Evolutionary conservation across 1,140 invertebrate genomes (phyloP).

Genomic region (Zaprionus gabonicus): DNA sequence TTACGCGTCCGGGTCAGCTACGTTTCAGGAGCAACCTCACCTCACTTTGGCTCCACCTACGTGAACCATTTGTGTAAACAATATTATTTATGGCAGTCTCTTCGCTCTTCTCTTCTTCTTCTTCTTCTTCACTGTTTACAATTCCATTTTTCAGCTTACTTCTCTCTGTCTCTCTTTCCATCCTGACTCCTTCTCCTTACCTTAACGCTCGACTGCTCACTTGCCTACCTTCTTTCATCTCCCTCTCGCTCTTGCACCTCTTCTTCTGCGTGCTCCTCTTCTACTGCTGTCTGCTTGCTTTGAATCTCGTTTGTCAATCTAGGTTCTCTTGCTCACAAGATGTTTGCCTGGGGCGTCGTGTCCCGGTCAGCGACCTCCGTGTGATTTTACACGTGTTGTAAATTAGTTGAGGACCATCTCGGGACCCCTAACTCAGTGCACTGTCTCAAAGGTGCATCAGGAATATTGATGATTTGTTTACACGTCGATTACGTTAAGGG

Average conservation of each 20-base stretch:
- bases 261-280: conserved; percentile 28
- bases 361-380: conserved; percentile 71
- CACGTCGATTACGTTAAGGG: conserved; percentile 22
- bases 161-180: conserved; percentile 21
- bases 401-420: conserved; percentile 74
- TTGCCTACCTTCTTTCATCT: conserved; percentile 37
- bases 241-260: conserved; percentile 10
- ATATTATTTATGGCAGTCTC: conserved; percentile 70
- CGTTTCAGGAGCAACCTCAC: conserved; percentile 57
- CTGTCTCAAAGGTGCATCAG: background rate
- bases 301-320: conserved; percentile 82
- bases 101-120: conserved; percentile 2
- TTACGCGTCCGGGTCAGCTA: conserved; percentile 40
- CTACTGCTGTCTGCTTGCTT: conserved; percentile 58
- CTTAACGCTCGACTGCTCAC: conserved; percentile 68
- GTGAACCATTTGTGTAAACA: conserved; percentile 81
- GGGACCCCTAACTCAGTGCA: background rate
- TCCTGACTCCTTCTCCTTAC: conserved; percentile 67
- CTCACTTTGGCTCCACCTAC: conserved; percentile 40
- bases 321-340: conserved; percentile 56
- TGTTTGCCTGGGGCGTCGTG: conserved; percentile 62
- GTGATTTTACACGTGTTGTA: conserved; percentile 77
- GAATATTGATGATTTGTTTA: conserved; percentile 74
- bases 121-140: conserved; percentile 52
- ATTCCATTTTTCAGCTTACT: conserved; percentile 47